Conservation (phyloP, 2,797 vertebrate genomes). For the Cryptoblepharus egeriae region DNA sequence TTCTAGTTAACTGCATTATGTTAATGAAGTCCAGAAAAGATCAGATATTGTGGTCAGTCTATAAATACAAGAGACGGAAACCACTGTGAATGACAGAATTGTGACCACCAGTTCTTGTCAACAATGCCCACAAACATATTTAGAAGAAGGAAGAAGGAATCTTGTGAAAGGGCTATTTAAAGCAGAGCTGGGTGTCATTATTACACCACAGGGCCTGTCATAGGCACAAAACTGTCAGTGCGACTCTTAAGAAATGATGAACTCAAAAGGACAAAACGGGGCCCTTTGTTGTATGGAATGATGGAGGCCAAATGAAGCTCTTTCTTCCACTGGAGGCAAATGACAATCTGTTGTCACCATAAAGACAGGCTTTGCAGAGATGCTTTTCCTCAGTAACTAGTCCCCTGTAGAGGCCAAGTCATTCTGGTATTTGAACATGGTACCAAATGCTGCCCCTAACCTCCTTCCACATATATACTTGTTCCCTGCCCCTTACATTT, state of each 20-base stretch:
- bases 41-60: constrained; percentile 48
- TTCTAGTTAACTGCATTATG: too few species aligned
- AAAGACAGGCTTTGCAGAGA: background rate
- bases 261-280: constrained; percentile 39
- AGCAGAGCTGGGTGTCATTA: constrained; percentile 52
- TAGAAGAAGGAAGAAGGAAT: constrained; percentile 68
- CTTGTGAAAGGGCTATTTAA: constrained; percentile 67
- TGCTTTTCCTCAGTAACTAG: background rate
- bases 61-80: constrained; percentile 65
- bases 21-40: constrained; percentile 23
- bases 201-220: constrained; percentile 39
- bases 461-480: too few species aligned
- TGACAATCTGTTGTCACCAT: background rate
- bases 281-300: constrained; percentile 4
- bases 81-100: constrained; percentile 48
- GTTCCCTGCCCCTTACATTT: too few species aligned
- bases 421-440: too few species aligned
- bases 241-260: constrained; percentile 41
- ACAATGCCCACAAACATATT: constrained; percentile 56
- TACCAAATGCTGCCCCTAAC: too few species aligned
- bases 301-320: background rate
- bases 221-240: constrained; percentile 46
- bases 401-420: too few species aligned
- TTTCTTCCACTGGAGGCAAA: background rate
- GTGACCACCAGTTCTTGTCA: constrained; percentile 53